Conservation (phyloP, 1,140 invertebrate species). For the Dolichoris vasculosae region DNA sequence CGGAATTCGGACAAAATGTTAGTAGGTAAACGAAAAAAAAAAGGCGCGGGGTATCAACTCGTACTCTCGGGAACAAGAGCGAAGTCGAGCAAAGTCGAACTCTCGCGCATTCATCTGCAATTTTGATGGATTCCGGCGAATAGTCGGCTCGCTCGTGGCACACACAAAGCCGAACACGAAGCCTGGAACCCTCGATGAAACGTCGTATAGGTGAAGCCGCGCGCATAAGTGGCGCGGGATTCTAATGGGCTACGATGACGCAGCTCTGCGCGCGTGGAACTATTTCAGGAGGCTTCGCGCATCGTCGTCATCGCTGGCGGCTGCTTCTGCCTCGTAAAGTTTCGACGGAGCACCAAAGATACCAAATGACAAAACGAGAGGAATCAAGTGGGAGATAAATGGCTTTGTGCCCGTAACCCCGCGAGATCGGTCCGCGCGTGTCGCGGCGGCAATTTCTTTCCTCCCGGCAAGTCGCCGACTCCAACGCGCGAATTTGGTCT, state of each 20-base stretch:
- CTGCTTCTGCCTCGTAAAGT: too few relatives aligned
- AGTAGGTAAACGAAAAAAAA: background rate
- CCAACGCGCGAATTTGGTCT: too few relatives aligned
- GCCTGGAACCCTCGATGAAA: background rate
- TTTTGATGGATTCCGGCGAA: background rate
- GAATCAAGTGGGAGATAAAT: conserved; percentile 37
- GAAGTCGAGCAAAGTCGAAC: too few relatives aligned
- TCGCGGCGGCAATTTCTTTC: background rate
- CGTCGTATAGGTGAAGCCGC: background rate
- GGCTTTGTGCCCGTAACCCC: conserved; percentile 5
- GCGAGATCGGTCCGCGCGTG: background rate
- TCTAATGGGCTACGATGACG: conserved; percentile 56
- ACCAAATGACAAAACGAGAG: background rate
- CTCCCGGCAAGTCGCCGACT: too few relatives aligned
- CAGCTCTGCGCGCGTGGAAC: conserved; percentile 51
- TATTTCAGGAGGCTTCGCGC: conserved; percentile 53
- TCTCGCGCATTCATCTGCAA: background rate
- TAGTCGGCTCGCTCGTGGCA: background rate
- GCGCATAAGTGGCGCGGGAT: conserved; percentile 41
- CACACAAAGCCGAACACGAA: background rate
- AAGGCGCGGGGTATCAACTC: too few relatives aligned
- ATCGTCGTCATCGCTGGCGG: background rate
- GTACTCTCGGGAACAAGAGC: background rate
- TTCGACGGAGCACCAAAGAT: too few relatives aligned
- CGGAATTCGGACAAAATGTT: background rate